phyloP scores from a whole-genome alignment of 2,888 invertebrate species.

The Drymonia ruficornis region DNA sequence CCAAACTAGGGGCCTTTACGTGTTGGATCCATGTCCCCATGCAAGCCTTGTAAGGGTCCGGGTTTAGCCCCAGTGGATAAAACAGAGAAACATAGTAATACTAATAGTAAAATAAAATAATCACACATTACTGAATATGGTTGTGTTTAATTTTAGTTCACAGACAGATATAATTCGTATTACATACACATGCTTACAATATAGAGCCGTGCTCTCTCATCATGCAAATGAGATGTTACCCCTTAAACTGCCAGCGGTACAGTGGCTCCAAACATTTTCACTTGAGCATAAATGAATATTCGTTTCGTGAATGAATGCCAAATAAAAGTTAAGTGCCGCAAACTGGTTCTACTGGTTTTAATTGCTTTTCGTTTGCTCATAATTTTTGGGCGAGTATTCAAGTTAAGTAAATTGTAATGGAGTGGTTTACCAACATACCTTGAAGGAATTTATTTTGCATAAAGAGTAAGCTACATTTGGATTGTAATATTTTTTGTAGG shows the following conservation, averaged over 20 bases:
- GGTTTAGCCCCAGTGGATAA: no score
- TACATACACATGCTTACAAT: background rate
- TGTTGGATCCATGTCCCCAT: no score
- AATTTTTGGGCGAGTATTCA: background rate
- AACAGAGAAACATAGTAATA: no score
- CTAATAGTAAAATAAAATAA: no score
- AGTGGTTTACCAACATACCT: background rate
- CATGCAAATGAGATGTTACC: conserved; percentile 43
- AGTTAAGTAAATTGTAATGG: background rate
- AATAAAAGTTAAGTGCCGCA: conserved; percentile 19
- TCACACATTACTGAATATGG: no score
- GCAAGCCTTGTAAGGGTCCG: no score
- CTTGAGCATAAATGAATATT: conserved; percentile 36
- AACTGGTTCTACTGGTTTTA: conserved; percentile 17
- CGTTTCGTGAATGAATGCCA: conserved; percentile 23
- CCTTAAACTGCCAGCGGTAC: conserved; percentile 27
- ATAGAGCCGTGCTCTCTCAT: background rate
- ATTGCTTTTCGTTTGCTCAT: conserved; percentile 12
- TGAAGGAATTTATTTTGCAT: no score
- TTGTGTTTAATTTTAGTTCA: no score
- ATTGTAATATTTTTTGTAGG: no score
- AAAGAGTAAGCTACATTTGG: no score
- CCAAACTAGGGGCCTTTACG: no score
- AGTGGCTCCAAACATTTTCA: conserved; percentile 35
- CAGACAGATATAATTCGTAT: background rate